Evolutionary conservation across 2,888 invertebrate species (phyloP), one percentile per base, ranked within the genome.

Genomic region (Eristalis tenax): DNA sequence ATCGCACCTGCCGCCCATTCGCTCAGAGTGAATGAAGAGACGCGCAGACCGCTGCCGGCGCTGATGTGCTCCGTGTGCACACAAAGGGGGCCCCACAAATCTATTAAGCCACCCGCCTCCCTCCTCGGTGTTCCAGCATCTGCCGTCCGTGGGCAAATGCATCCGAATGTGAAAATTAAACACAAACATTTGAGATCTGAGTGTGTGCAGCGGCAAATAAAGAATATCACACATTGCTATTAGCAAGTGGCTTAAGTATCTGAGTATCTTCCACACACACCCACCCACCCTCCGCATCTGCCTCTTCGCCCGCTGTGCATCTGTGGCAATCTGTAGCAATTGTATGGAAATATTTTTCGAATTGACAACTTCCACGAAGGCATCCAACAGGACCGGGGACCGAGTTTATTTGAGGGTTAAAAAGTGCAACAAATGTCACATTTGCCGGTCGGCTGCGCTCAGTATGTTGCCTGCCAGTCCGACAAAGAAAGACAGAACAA

Each of bases 181-280:
- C 38, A 80, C 87, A 87, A 87, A 87, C 87, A 87, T 87, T 83
- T 43, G 66, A 66, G 64, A 26, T 76, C 38, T 18, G 77, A 74
- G 68, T 80, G 65, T 71, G 70, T 63, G 18, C 70, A 75, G 74
- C 70, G 63, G 75, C 86, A 87, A 87, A 87, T 79, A 87, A 83
- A 73, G 71, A 83, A 83, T 76, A 79, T 87, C 87, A 87, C 87
- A 87, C 87, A 65, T 87, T 76, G 69, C 79, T 87, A 87, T 87
- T 87, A 87, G 83, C 87, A 83, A 79, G 83, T 76, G 79, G 80
- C 65, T 82, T 63, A 82, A 82, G 76, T 81, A 75, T 50, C 61
- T 75, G 43, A 13, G 28, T 56, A 57, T 73, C 65, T 65, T 26
- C 22, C 11, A n/a, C 8, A 8, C 4, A 8, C 6, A 4, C 28